A percentile compares a stretch with the other conserved stretches of the same genome.
These are phyloP conservation scores for Coreoperca whiteheadi DNA, from an alignment of 2,113 vertebrate genomes.

Conservation along the genomic window DNA sequence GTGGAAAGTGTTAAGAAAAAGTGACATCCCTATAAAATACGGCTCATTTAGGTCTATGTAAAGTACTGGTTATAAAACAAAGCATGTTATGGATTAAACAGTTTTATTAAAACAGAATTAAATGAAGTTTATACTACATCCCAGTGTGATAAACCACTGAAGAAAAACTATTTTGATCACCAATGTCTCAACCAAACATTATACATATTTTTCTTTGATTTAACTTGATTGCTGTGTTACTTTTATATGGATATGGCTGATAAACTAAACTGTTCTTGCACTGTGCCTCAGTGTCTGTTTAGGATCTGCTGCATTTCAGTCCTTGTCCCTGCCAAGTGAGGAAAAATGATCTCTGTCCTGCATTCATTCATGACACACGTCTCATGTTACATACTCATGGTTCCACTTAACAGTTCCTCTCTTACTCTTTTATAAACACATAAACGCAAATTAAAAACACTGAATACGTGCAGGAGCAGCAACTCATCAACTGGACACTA, in stretches of 20 bases:
- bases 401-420: constrained; percentile 25
- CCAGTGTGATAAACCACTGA: background rate
- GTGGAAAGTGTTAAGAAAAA: background rate
- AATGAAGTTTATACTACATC: background rate
- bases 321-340: constrained; percentile 41
- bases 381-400: constrained; percentile 69
- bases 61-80: background rate
- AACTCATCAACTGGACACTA: background rate
- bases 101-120: background rate
- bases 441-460: background rate
- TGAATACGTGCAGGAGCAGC: background rate
- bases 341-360: constrained; percentile 71
- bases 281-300: background rate
- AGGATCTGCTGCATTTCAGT: constrained; percentile 3
- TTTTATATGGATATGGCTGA: background rate
- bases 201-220: background rate
- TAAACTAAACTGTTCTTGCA: background rate
- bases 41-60: background rate
- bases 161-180: background rate
- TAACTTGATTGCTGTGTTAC: background rate
- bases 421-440: constrained; percentile 1
- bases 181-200: background rate
- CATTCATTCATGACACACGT: constrained; percentile 74
- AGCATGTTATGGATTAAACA: background rate
- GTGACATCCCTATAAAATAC: background rate